Conservation (phyloP, 2,888 invertebrate genomes). For the Sinhomidia bicolor region DNA sequence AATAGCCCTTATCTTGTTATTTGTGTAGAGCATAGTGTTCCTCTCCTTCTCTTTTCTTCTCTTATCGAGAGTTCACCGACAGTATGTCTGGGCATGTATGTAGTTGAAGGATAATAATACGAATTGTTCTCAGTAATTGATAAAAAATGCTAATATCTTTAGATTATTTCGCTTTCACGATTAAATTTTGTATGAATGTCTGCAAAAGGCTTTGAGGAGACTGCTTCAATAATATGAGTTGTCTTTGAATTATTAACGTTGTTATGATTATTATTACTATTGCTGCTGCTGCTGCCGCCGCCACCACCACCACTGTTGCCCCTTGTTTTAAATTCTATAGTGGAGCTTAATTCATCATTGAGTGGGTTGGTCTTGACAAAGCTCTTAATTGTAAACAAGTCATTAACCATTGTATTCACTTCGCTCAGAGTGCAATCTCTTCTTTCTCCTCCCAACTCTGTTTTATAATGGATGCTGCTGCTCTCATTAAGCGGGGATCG, state of each 20-base stretch:
- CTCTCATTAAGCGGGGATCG: slow-evolving; percentile 51
- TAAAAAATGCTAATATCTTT: slow-evolving; percentile 30
- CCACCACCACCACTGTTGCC: background rate
- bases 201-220: slow-evolving; percentile 64
- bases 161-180: slow-evolving; percentile 71
- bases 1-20: too few species aligned
- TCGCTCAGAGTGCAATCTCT: slow-evolving; percentile 55
- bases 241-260: slow-evolving; percentile 21
- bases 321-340: slow-evolving; percentile 68
- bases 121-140: slow-evolving; percentile 35
- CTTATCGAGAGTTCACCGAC: background rate
- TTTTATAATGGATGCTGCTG: background rate
- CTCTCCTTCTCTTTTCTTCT: too few species aligned
- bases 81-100: background rate
- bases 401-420: slow-evolving; percentile 71
- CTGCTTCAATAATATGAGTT: slow-evolving; percentile 63
- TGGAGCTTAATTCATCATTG: slow-evolving; percentile 70
- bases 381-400: slow-evolving; percentile 75
- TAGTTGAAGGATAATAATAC: background rate
- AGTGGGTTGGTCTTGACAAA: slow-evolving; percentile 69
- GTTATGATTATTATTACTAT: background rate
- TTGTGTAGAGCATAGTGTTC: background rate
- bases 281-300: background rate
- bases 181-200: slow-evolving; percentile 64
- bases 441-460: slow-evolving; percentile 4